phyloP scores from a whole-genome alignment of 2,797 vertebrate species.

The Euphonia xanthogaster region DNA sequence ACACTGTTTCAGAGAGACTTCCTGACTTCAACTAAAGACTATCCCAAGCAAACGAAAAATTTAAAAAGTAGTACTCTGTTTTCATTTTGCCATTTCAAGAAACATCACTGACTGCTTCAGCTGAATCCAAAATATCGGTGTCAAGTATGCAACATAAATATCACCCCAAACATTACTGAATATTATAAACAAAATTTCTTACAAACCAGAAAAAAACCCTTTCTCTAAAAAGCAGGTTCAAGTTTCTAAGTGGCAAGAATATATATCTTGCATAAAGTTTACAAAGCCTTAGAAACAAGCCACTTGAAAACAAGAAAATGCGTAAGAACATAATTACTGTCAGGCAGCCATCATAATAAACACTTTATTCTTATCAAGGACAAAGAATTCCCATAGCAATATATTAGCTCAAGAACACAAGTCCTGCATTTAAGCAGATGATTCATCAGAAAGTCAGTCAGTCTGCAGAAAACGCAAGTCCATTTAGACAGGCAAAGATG shows the following conservation, averaged over 20 bases:
- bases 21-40: neutral
- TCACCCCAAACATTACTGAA: neutral
- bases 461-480: neutral
- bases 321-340: neutral
- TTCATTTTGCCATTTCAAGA: neutral
- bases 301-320: neutral
- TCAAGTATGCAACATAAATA: neutral
- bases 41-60: neutral
- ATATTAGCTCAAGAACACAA: neutral
- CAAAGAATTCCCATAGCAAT: neutral
- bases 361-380: neutral
- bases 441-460: slow-evolving; percentile 30
- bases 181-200: neutral
- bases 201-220: neutral
- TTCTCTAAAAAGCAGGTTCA: neutral
- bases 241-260: neutral
- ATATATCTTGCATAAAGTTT: neutral
- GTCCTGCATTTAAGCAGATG: slow-evolving; percentile 20
- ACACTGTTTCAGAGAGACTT: neutral
- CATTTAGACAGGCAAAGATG: neutral
- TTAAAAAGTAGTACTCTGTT: neutral
- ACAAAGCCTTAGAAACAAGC: neutral
- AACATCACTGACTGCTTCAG: neutral
- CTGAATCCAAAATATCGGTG: neutral
- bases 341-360: neutral